Evolutionary conservation across 2,888 invertebrate genomes (phyloP), one percentile per base, ranked within the genome.

Genomic region (Malachius bipustulatus): DNA sequence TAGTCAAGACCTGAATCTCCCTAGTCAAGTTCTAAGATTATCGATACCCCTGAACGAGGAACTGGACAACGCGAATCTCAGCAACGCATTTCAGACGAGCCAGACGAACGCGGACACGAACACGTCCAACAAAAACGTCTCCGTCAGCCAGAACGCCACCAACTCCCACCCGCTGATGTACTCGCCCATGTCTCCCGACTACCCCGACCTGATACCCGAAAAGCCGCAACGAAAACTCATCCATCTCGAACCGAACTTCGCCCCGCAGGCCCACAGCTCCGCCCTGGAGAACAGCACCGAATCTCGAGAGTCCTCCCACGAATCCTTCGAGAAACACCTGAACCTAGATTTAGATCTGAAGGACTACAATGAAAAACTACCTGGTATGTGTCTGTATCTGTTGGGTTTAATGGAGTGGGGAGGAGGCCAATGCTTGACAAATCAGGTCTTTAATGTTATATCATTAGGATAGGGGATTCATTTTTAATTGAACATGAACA

Each of bases 151-250:
- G 39, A 59, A 60, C 46, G 62, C 62, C 30, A 64, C 62, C 27
- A 54, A 63, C 47, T 60, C 57, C 12, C 64, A 64, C 46, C 64
- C 64, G 3, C 45, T 64, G 36, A 63, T 64, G 63, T 51, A 50
- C 42, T 56, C 58, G 4, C 54, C 59, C 9, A 45, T 46, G 11
- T 55, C 60, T 2, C 55, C 56, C 3, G 57, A 58, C 46, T 61
- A 48, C 49, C 63, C 62, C 2, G 62, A 62, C 47, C 40, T 62
- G 14, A 60, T 62, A 35, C 61, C 60, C 4, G 54, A 60, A 45
- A 57, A 58, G 40, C 49, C 56, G 4, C 53, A 32, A 30, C 16
- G 12, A 19, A 14, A 16, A n/a, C 12, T 28, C 19, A 42, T 38
- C 37, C 43, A 46, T 39, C 49, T 47, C 36, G 52, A 53, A 27